Evolutionary conservation across 2,797 vertebrate species (phyloP).

Genomic region (Sebastes itinus): DNA sequence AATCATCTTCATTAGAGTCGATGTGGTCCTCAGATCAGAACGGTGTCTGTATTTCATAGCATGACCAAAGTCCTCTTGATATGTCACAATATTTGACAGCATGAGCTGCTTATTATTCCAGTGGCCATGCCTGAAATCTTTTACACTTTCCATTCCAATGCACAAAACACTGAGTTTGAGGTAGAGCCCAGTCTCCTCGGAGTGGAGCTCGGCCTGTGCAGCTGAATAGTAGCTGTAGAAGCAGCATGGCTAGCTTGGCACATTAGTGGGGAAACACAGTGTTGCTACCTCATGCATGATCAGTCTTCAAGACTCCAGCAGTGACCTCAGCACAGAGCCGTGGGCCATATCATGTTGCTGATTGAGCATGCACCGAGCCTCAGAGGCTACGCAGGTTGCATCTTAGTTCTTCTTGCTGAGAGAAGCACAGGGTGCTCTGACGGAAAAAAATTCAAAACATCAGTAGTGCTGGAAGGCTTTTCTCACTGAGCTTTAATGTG

Average conservation of each 20-base stretch:
- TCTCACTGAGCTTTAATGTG: slow-evolving; percentile 50
- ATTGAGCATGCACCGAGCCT: slow-evolving; percentile 71
- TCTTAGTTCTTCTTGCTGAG: slow-evolving; percentile 58
- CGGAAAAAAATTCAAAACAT: slow-evolving; percentile 60
- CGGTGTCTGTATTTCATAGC: not conserved
- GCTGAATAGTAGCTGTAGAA: slow-evolving; percentile 31
- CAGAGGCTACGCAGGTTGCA: slow-evolving; percentile 69
- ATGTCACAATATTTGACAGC: slow-evolving; percentile 28
- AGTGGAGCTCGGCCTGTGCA: slow-evolving; percentile 31
- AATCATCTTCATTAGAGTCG: slow-evolving; percentile 53
- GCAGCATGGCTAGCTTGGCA: slow-evolving; percentile 41
- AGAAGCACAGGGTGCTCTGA: slow-evolving; percentile 58
- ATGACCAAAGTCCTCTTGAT: not conserved
- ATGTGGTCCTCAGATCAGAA: slow-evolving; percentile 39
- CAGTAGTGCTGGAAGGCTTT: slow-evolving; percentile 58
- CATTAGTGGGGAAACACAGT: slow-evolving; percentile 44
- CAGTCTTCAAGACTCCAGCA: slow-evolving; percentile 56
- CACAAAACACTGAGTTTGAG: slow-evolving; percentile 12
- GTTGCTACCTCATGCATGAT: slow-evolving; percentile 70
- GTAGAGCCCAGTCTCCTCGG: slow-evolving; percentile 31
- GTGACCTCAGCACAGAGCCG: slow-evolving; percentile 71
- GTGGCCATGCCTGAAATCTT: not conserved
- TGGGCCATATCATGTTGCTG: slow-evolving; percentile 71
- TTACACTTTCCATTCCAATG: slow-evolving; percentile 20
- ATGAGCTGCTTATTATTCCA: slow-evolving; percentile 9